A percentile compares a stretch with the other conserved stretches of the same genome.
Evolutionary conservation across 2,888 invertebrate species (phyloP).

Genomic region (Pomacea canaliculata): DNA sequence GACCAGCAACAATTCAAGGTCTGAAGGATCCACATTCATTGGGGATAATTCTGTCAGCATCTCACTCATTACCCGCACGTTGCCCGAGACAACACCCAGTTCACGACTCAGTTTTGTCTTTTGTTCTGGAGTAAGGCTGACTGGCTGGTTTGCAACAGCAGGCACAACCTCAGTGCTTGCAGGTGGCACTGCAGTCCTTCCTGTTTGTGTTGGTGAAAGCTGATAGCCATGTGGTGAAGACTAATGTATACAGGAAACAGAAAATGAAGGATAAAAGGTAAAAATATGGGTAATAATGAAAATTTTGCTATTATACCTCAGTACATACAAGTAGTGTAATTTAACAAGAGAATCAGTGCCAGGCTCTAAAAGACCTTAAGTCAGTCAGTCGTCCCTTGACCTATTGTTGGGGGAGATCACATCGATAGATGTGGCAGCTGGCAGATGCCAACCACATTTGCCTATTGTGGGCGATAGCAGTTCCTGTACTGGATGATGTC

Average conservation of each 20-base stretch:
- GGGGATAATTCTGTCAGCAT: slow-evolving; percentile 93
- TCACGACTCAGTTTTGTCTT: slow-evolving; percentile 90
- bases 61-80: slow-evolving; percentile 93
- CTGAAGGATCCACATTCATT: slow-evolving; percentile 85
- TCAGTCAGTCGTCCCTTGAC: too few relatives aligned
- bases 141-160: slow-evolving; percentile 29
- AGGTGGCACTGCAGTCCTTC: slow-evolving; percentile 7
- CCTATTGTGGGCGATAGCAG: too few relatives aligned
- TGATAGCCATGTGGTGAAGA: not conserved
- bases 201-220: not conserved
- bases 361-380: too few relatives aligned
- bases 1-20: slow-evolving; percentile 88
- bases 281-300: not conserved
- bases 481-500: too few relatives aligned
- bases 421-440: too few relatives aligned
- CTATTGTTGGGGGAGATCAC: too few relatives aligned
- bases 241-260: not conserved
- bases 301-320: too few relatives aligned
- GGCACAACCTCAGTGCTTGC: slow-evolving; percentile 34
- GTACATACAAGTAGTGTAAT: too few relatives aligned
- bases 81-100: slow-evolving; percentile 91
- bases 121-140: slow-evolving; percentile 81
- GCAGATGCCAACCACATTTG: too few relatives aligned
- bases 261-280: not conserved
- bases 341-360: too few relatives aligned